Base-by-base conservation (phyloP, 2,113 vertebrate species). In the Eulemur rufifrons region DNA sequence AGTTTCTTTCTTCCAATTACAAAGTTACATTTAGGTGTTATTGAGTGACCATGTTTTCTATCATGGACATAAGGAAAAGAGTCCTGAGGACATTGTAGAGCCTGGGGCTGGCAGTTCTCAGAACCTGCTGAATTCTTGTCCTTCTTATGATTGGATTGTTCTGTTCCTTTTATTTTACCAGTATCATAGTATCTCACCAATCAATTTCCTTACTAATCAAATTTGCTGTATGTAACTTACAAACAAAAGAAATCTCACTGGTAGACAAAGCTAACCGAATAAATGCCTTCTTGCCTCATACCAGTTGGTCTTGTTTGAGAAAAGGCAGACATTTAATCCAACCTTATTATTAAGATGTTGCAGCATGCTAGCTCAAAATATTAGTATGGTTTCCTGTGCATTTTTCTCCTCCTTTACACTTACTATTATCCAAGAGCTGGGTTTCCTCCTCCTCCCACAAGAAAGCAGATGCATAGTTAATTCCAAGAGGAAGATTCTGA, bases 211-310 rank as follows among this genome's bases (percentile, higher is more conserved):
- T 84, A 42, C 32, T 92, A 59, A 59, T 92, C 37, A 92, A 50
- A 88, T 68, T 34, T 63, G 9, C 39, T 73, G 66, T 69, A 64
- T 69, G 27, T 86, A 37, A 76, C 2, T 81, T 77, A 71, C 3
- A 82, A 69, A 42, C 14, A 76, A 92, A 94, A 25, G 11, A 86
- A 76, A 69, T 13, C 50, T 74, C 18, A 77, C 1, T 32, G 56
- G 71, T 25, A 97, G 29, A 92, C 29, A 42, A 86, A 95, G 56
- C 61, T 74, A 82, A 82, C 12, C 39, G 82, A 86, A 81, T 32
- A 77, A 78, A 93, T 50, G 3, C 10, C 45, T 37, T 71, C 29
- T 69, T 64, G 20, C 87, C 63, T 86, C 81, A 37, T 13, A 86
- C 5, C 14, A 23, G 45, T 13, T 10, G 17, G 8, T 86, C n/a